Evolutionary conservation across 2,797 vertebrate genomes (phyloP), one percentile per base, ranked within the genome.

Genomic region (Smutsia gigantea): DNA sequence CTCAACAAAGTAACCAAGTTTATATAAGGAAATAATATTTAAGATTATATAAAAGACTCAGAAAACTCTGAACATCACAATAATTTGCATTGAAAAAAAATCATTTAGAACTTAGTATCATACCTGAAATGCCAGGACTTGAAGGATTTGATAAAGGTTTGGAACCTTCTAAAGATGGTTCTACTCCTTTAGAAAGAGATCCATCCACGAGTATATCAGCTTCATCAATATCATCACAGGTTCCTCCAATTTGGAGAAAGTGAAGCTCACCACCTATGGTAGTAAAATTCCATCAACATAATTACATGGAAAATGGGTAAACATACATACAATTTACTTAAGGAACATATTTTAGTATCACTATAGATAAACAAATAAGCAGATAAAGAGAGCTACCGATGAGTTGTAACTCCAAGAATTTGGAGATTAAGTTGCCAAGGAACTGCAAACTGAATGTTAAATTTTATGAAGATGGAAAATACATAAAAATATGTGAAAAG

Each of bases 161-260:
- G 61, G 99, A 98, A 97, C 99, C 99, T 98, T 99, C 99, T 66
- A 99, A 99, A 97, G 99, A 99, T 97, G 99, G 99, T 95, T 99
- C 99, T 90, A 98, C 98, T 97, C 99, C 99, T 99, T 99, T 99
- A 98, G 99, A 99, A 98, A 99, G 99, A 97, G 99, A 99, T 98
- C 99, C 99, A 97, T 99, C 99, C 96, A 99, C 99, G 98, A 99
- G 99, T 98, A 99, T 99, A 99, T 99, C 99, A 96, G 99, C 98
- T 96, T 99, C 99, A 98, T 99, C 99, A 92, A 99, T 99, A 98
- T 99, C 99, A 95, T 99, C 99, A 75, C 99, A 99, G 86, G 99
- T 99, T 95, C 99, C 99, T 99, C 99, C 99, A 99, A 99, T 99
- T 99, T 99, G 99, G 99, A 99, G 99, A 99, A 99, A 99, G 99